Base-by-base conservation (phyloP, 1,140 invertebrate genomes). In the Leptinotarsa undecemlineata region DNA sequence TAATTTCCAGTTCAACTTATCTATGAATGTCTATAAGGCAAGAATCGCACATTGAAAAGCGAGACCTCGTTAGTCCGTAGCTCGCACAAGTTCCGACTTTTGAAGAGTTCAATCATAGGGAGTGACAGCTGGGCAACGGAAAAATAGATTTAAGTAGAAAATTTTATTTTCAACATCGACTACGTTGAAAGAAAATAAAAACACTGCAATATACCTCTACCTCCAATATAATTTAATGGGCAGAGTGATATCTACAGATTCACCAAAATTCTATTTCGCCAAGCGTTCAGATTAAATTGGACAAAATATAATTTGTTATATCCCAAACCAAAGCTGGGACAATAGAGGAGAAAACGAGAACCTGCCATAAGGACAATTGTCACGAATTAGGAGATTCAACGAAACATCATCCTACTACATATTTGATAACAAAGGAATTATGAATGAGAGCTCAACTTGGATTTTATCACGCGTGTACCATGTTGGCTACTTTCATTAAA, bases 311-410 rank as follows among this genome's bases (percentile, higher is more conserved):
- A 57, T 57, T 57, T 14, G 51, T 57, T 57, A 57, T 57, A 57
- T 57, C 17, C 6, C 51, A 19, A n/a, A 17, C 51, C 51, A n/a
- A 57, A 13, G 15, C n/a, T 15, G 5, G 51, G 51, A 57, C 51
- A 57, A 57, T 57, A 19, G 51, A 15, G n/a, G 51, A 57, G 51
- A 57, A 57, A 57, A 57, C 51, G 51, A 57, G 51, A 57, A 57
- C 3, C n/a, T 19, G 17, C n/a, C 51, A 8, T 57, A 57, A 57
- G 51, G 51, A 57, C 51, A 57, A 57, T 57, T 57, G 51, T 4
- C 51, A 57, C 51, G 51, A 57, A 57, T 57, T 57, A 57, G 51
- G 51, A 57, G 51, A 57, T 57, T 57, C 51, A 57, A 19, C 51
- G n/a, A 57, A 57, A 57, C 51, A 57, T 57, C 51, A 57, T 57